These are phyloP conservation scores for Luscinia luscinia DNA, from an alignment of 2,797 vertebrate genomes.

Conservation along the genomic window DNA sequence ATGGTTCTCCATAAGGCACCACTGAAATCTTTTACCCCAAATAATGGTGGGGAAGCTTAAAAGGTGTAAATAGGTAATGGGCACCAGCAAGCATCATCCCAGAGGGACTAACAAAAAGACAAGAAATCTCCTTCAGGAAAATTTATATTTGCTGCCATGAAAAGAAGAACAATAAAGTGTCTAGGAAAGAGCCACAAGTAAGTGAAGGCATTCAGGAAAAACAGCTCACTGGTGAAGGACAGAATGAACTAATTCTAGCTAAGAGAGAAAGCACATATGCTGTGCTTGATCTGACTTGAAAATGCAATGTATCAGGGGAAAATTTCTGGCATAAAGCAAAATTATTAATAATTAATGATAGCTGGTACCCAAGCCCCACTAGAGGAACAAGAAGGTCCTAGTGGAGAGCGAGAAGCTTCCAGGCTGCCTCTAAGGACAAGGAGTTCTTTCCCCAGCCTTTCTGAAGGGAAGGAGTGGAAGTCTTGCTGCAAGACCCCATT, in stretches of 20 bases:
- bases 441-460: neutral
- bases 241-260: neutral
- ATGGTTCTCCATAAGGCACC: neutral
- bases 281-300: slow-evolving; percentile 9
- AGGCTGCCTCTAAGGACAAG: neutral
- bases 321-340: slow-evolving; percentile 6
- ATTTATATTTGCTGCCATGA: neutral
- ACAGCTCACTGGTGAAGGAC: neutral
- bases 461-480: neutral
- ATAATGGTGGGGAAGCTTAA: neutral
- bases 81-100: neutral
- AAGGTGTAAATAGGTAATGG: neutral
- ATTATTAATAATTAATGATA: slow-evolving; percentile 25
- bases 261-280: neutral
- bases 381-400: neutral
- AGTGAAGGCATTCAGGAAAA: neutral
- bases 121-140: neutral
- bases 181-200: neutral
- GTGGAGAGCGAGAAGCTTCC: neutral
- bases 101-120: neutral
- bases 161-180: neutral
- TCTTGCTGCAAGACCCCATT: neutral
- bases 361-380: neutral
- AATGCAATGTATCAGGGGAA: neutral
- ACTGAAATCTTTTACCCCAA: neutral